Evolutionary conservation across 2,888 invertebrate species (phyloP).

Genomic region (Zygaena filipendulae): DNA sequence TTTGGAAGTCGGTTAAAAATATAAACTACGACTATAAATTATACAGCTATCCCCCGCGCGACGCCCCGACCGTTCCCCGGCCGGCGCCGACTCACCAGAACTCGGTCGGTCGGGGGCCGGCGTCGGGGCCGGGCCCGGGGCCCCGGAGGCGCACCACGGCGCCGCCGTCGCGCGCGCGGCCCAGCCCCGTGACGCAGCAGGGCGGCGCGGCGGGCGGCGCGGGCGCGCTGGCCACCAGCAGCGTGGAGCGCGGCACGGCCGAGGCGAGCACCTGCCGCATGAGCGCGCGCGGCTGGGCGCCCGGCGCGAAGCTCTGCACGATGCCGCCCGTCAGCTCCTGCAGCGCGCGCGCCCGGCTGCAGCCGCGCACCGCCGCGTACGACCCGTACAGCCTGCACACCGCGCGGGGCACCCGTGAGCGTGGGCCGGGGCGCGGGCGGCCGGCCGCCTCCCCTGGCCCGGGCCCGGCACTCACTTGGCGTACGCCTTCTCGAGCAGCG

Average conservation of each 20-base stretch:
- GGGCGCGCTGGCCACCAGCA: conserved; percentile 73
- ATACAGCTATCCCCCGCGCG: conserved; percentile 29
- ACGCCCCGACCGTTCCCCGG: too few species aligned
- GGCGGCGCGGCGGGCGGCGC: conserved; percentile 66
- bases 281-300: conserved; percentile 72
- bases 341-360: conserved; percentile 74
- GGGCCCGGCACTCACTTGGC: conserved; percentile 80
- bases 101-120: conserved; percentile 71
- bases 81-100: conserved; percentile 70
- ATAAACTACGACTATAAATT: conserved; percentile 4
- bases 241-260: conserved; percentile 76
- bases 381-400: conserved; percentile 72
- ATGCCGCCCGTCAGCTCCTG: conserved; percentile 81
- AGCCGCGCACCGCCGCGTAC: conserved; percentile 68
- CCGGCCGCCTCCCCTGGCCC: too few species aligned
- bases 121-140: conserved; percentile 77
- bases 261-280: conserved; percentile 76
- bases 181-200: conserved; percentile 78
- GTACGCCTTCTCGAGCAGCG: conserved; percentile 83
- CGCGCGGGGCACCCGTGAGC: conserved; percentile 1
- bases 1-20: too few species aligned
- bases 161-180: conserved; percentile 69
- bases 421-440: too few species aligned
- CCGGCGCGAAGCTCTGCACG: conserved; percentile 77
- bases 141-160: conserved; percentile 73